These are phyloP conservation scores for Ochropleura plecta DNA, from an alignment of 2,888 invertebrate species.

Conservation along the genomic window DNA sequence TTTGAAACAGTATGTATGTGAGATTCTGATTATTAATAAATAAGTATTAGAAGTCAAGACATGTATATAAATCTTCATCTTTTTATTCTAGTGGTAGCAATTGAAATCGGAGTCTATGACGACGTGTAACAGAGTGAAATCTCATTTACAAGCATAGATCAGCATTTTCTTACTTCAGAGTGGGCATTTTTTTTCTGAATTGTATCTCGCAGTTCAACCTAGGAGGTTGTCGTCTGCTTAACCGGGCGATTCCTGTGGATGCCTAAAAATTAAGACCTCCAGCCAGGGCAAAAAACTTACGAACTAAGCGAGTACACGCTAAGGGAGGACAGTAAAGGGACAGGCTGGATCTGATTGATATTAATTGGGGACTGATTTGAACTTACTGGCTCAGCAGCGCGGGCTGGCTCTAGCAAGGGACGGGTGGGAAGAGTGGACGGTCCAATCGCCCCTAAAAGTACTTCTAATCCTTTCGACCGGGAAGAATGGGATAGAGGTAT, in stretches of 20 bases:
- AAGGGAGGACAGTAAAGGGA: no score
- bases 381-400: no score
- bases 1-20: neutral
- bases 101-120: constrained; percentile 35
- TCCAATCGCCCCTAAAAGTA: neutral
- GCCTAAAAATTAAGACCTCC: no score
- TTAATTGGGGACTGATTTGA: no score
- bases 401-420: no score
- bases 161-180: neutral
- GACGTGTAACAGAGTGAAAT: constrained; percentile 15
- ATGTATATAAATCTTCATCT: neutral
- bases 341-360: no score
- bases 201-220: no score
- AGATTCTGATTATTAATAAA: neutral
- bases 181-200: neutral
- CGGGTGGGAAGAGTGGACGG: neutral
- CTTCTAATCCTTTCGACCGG: neutral
- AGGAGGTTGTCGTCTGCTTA: no score
- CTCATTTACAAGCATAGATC: neutral
- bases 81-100: constrained; percentile 14
- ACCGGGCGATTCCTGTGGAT: no score
- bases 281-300: no score
- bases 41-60: neutral
- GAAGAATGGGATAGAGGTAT: neutral
- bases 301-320: no score